Conservation (phyloP, 2,888 invertebrate species). For the Rhorus exstirpatorius region DNA sequence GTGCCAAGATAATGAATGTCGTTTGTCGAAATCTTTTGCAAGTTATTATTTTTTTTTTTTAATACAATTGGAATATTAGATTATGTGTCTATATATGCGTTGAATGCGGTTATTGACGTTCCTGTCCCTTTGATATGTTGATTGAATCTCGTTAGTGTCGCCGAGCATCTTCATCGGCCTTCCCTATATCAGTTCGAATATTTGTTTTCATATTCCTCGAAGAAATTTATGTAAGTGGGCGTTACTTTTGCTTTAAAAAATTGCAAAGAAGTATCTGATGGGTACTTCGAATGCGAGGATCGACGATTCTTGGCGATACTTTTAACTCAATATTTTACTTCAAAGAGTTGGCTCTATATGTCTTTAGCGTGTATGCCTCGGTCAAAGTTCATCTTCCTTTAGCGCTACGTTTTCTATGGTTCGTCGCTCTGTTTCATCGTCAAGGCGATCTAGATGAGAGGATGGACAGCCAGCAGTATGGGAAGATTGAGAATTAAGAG, state of each 20-base stretch:
- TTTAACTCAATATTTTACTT: background rate
- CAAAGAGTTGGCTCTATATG: background rate
- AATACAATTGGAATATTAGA: too few species aligned
- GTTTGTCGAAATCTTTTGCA: too few species aligned
- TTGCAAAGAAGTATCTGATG: background rate
- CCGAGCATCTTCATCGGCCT: background rate
- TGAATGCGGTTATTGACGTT: too few species aligned
- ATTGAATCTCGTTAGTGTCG: too few species aligned
- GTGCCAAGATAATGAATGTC: too few species aligned
- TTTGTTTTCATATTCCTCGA: background rate
- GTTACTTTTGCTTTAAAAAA: background rate
- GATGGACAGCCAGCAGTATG: background rate
- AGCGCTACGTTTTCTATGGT: too few species aligned
- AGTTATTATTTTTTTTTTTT: too few species aligned
- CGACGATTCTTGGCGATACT: background rate
- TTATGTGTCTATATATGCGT: too few species aligned
- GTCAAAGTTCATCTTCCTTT: too few species aligned
- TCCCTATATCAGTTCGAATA: background rate
- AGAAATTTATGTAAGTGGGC: background rate
- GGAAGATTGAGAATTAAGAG: constrained; percentile 77
- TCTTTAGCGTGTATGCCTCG: too few species aligned
- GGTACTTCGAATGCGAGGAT: background rate
- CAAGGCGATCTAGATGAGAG: background rate
- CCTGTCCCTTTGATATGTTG: too few species aligned
- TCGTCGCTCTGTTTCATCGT: too few species aligned